Evolutionary conservation across 2,888 invertebrate genomes (phyloP).

Genomic region (Eupsilia transversa): DNA sequence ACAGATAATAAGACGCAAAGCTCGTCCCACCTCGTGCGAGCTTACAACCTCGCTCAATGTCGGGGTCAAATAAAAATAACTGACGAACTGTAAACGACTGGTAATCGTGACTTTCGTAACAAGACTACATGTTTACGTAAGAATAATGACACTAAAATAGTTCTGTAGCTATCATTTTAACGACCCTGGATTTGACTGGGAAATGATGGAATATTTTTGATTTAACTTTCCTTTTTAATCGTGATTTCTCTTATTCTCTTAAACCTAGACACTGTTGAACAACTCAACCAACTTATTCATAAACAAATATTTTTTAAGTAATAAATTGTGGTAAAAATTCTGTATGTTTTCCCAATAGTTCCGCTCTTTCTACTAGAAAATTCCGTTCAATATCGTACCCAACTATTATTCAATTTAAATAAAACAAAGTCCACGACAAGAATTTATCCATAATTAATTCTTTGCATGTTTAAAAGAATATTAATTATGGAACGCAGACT

Average conservation of each 20-base stretch:
- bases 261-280: not conserved
- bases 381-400: not conserved
- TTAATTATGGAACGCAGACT: not conserved
- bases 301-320: not conserved
- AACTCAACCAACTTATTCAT: not conserved
- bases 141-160: conserved; percentile 31
- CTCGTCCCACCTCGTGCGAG: not conserved
- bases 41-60: conserved; percentile 36
- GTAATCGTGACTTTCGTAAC: conserved; percentile 26
- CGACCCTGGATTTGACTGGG: not conserved
- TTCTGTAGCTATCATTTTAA: not conserved
- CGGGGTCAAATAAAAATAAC: conserved; percentile 50
- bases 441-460: not conserved
- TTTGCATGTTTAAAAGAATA: conserved; percentile 1
- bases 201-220: not conserved
- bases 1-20: not conserved
- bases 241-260: not conserved
- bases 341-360: not conserved
- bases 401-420: not conserved
- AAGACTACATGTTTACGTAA: not conserved
- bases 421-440: not conserved
- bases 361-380: not conserved
- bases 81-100: not conserved
- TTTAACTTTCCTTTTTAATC: not conserved
- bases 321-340: not conserved